These are phyloP conservation scores for Henicopernis longicauda DNA, from an alignment of 2,113 vertebrate species.

Conservation along the genomic window DNA sequence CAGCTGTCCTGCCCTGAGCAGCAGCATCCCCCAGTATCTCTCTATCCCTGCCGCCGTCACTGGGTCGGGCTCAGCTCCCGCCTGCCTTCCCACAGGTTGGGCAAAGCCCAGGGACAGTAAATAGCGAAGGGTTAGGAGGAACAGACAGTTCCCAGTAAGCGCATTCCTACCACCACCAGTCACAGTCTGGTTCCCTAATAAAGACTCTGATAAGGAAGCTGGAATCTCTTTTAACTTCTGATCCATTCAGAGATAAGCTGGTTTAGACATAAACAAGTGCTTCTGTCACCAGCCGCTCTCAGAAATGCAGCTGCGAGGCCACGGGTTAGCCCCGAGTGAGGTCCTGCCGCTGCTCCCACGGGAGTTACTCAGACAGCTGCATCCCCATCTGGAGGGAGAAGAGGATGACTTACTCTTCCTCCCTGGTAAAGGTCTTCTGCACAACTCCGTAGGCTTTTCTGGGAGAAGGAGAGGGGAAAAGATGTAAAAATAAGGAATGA, in stretches of 20 bases:
- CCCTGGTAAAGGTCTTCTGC: not conserved
- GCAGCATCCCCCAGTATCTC: not conserved
- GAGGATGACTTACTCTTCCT: not conserved
- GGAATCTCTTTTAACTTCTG: conserved; percentile 61
- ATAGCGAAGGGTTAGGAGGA: not conserved
- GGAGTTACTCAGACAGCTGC: conserved; percentile 10
- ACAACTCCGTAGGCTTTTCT: not conserved
- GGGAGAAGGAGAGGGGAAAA: not conserved
- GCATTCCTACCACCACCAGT: conserved; percentile 38
- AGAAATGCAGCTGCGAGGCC: conserved; percentile 7
- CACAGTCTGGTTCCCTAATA: conserved; percentile 30
- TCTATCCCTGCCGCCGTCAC: not conserved
- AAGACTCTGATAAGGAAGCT: conserved; percentile 38
- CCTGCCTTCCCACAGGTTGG: not conserved
- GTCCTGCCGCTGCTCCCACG: not conserved
- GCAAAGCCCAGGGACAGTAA: not conserved
- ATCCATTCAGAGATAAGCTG: not conserved
- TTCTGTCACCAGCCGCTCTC: not conserved
- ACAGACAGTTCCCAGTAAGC: conserved; percentile 20
- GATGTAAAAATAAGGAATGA: conserved; percentile 46
- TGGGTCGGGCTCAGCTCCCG: not conserved
- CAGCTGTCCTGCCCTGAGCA: not conserved
- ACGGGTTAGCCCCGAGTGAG: not conserved
- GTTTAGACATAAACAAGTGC: conserved; percentile 31
- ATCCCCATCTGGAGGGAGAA: not conserved